phyloP scores from a whole-genome alignment of 2,113 vertebrate species.

The Melanotaenia duboulayi region DNA sequence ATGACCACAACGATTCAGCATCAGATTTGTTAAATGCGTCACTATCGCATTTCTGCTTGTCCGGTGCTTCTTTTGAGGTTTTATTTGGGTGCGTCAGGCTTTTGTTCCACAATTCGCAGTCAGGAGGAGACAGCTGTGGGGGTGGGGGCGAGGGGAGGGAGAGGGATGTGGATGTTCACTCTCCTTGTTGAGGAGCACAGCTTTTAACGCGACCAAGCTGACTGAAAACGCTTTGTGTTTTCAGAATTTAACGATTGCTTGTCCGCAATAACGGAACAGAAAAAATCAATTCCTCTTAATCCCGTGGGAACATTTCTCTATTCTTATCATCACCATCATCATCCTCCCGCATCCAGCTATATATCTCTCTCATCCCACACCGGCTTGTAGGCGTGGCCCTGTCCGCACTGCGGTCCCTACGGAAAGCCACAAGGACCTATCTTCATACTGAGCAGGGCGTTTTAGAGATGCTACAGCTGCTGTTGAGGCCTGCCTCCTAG shows the following conservation, averaged over 20 bases:
- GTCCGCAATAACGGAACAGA: neutral
- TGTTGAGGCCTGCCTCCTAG: constrained; percentile 19
- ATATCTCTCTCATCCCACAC: constrained; percentile 63
- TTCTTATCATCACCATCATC: constrained; percentile 13
- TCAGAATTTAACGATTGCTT: neutral
- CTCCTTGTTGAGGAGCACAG: neutral
- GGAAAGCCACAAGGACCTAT: constrained; percentile 85
- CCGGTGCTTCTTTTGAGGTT: neutral
- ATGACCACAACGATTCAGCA: constrained; percentile 69
- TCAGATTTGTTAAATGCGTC: constrained; percentile 46
- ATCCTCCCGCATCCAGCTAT: constrained; percentile 52
- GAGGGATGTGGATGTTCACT: neutral
- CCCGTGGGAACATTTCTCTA: constrained; percentile 19
- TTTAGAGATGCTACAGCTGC: constrained; percentile 46
- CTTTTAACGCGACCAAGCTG: no score
- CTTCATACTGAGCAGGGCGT: constrained; percentile 77
- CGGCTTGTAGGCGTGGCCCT: constrained; percentile 92
- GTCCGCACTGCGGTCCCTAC: constrained; percentile 97
- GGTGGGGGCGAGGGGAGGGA: neutral
- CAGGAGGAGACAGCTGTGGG: neutral
- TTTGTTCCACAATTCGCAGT: constrained; percentile 47
- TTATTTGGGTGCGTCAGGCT: constrained; percentile 52
- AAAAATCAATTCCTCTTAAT: neutral
- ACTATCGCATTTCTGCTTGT: constrained; percentile 36
- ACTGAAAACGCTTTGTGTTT: neutral